Evolutionary conservation across 2,888 invertebrate genomes (phyloP), one percentile per base, ranked within the genome.

Genomic region (Sesia bembeciformis): DNA sequence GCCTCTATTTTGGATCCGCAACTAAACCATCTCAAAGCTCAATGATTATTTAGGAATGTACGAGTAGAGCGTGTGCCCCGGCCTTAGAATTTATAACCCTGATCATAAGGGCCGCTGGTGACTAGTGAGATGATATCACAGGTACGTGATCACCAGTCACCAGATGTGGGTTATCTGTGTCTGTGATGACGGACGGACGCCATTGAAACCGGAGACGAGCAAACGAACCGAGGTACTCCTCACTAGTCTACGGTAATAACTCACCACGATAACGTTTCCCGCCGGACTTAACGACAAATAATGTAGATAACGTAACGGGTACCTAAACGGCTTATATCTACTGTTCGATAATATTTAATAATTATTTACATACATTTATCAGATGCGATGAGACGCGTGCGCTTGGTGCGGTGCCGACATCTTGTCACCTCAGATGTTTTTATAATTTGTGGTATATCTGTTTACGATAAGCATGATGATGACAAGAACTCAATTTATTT

Each of bases 331-430:
- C 74, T 80, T 4, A 76, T 84, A 86, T 86, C 85, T 79, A 72
- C 70, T 76, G 68, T 78, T 75, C 72, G 84, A 86, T 85, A 81
- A 84, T 85, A 86, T 86, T 87, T 86, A 81, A 86, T 87, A 87
- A 87, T 86, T 84, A 88, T 87, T 84, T 82, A 84, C 81, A 79
- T 78, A 73, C 73, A 76, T 77, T 78, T 85, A 88, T 87, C 88
- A 77, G 87, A 88, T 86, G 77, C 57, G 70, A 74, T 70, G 67
- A 72, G 23, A 68, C 79, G 76, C 81, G 83, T 80, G 81, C 78
- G 72, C 64, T 57, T 65, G 63, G 65, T 61, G 40, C 49, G 65
- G 62, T 70, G 74, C 70, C 75, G 70, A 73, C 76, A 72, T 72
- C 74, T 75, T 71, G 73, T 73, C 70, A 68, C 56, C 54, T 55